Conservation (phyloP, 2,797 vertebrate species). For the Chaetodon trifasciatus region DNA sequence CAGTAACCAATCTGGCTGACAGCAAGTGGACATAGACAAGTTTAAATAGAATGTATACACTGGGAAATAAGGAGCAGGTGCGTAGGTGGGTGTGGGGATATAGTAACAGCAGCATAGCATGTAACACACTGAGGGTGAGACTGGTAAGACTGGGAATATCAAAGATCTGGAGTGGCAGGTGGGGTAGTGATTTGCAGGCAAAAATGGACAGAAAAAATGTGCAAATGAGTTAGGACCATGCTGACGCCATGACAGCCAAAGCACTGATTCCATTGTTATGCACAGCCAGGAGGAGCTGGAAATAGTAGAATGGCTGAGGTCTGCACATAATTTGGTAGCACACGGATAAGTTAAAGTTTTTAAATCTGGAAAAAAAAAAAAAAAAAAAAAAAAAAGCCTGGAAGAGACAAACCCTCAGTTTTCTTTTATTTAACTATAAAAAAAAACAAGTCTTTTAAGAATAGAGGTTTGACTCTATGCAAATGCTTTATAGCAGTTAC, state of each 20-base stretch:
- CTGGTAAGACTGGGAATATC: neutral
- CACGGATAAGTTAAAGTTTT: neutral
- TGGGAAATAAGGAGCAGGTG: neutral
- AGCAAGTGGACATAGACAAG: neutral
- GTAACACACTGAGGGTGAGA: neutral
- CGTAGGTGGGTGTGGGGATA: neutral
- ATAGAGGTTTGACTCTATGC: neutral
- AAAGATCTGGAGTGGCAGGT: neutral
- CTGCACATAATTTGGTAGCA: neutral
- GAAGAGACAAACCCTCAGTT: neutral
- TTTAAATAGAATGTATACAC: neutral
- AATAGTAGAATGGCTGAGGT: neutral
- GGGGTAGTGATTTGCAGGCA: neutral
- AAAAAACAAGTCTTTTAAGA: neutral
- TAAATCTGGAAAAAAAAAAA: neutral
- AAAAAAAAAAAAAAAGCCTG: neutral
- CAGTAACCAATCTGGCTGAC: neutral
- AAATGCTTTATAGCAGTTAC: neutral
- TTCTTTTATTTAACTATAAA: neutral
- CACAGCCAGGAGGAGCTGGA: neutral
- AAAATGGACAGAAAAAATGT: neutral
- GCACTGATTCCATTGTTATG: neutral
- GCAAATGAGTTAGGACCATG: neutral
- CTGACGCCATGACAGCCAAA: neutral
- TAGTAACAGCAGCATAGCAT: neutral